These are phyloP conservation scores for Rhopalosiphum padi DNA, from an alignment of 1,140 invertebrate species.

Conservation along the genomic window DNA sequence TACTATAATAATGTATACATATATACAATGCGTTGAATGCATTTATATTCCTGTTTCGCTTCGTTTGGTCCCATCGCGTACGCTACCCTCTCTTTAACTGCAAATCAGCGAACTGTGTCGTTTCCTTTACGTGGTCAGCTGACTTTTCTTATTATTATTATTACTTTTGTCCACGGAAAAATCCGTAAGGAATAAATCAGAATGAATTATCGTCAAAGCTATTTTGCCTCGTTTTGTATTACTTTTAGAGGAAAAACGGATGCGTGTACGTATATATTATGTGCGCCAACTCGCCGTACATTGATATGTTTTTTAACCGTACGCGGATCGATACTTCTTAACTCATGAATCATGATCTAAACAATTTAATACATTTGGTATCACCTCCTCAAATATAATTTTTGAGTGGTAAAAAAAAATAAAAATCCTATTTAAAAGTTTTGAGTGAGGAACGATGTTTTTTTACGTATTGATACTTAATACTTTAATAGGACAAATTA, in stretches of 20 bases:
- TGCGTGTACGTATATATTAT: background rate
- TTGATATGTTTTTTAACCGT: background rate
- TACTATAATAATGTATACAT: background rate
- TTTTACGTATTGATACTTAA: background rate
- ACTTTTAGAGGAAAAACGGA: background rate
- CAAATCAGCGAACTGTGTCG: conserved; percentile 46
- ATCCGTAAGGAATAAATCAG: conserved; percentile 18
- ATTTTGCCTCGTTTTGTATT: conserved; percentile 7
- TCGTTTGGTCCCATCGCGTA: conserved; percentile 19
- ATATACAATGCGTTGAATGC: background rate
- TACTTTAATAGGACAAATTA: background rate
- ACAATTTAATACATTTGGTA: background rate
- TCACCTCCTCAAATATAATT: background rate
- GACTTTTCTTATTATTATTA: conserved; percentile 40
- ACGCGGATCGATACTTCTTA: background rate
- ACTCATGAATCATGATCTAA: background rate
- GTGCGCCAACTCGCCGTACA: background rate
- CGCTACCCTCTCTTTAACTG: conserved; percentile 27
- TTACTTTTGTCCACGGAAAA: conserved; percentile 31
- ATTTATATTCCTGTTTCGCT: conserved; percentile 39
- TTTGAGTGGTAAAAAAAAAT: background rate
- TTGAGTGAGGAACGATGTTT: background rate
- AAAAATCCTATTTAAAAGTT: background rate
- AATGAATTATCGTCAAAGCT: conserved; percentile 30
- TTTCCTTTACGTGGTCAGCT: conserved; percentile 47